Conservation (phyloP, 2,797 vertebrate species). For the Dermochelys coriacea region DNA sequence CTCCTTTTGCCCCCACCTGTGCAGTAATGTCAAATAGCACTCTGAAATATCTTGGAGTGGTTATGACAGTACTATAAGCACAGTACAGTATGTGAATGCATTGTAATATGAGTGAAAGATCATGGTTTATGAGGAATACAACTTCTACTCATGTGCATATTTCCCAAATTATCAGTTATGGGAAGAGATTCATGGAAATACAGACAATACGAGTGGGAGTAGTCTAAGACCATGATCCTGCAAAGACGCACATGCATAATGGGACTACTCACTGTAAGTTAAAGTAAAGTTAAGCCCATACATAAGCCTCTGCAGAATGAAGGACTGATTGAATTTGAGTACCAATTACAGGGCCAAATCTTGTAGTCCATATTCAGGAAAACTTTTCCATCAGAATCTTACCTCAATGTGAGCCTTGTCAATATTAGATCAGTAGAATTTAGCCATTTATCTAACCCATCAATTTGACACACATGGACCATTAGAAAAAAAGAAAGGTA, state of each 20-base stretch:
- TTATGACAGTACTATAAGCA: conserved; percentile 25
- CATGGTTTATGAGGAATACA: conserved; percentile 30
- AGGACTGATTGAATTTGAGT: not conserved
- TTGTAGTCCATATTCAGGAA: not conserved
- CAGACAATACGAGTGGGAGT: not conserved
- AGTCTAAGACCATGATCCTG: conserved; percentile 18
- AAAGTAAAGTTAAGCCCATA: conserved; percentile 22
- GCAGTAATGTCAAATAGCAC: conserved; percentile 59
- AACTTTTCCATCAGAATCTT: not conserved
- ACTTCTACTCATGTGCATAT: conserved; percentile 41
- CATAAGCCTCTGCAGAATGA: conserved; percentile 1
- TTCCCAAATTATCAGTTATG: conserved; percentile 11
- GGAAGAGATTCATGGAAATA: not conserved
- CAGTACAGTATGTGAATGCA: conserved; percentile 62
- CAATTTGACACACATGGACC: too few species aligned
- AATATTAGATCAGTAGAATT: not conserved
- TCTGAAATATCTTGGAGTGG: conserved; percentile 52
- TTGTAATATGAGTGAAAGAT: conserved; percentile 59
- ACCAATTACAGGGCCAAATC: not conserved
- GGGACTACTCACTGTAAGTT: not conserved
- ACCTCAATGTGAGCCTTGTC: not conserved
- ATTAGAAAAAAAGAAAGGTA: too few species aligned
- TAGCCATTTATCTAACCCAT: not conserved
- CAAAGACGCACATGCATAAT: not conserved
- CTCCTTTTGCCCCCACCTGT: conserved; percentile 57